These are phyloP conservation scores for Minunthozetes semirufus DNA, from an alignment of 2,888 invertebrate genomes.

Conservation along the genomic window DNA sequence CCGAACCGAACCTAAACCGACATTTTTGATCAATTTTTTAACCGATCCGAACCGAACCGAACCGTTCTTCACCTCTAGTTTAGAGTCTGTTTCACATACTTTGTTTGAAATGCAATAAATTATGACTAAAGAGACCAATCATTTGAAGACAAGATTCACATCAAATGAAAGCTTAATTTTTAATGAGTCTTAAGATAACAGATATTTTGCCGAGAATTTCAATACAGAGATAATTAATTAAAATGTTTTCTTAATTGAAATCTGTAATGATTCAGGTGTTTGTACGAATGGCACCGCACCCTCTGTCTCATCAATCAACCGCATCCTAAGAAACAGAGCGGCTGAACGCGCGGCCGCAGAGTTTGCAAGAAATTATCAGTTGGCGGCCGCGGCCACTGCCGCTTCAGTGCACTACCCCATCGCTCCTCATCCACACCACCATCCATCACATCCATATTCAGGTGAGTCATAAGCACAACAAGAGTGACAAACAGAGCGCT, in stretches of 20 bases:
- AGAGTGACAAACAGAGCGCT: too few relatives aligned
- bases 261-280: constrained; percentile 61
- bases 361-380: constrained; percentile 62
- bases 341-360: constrained; percentile 94
- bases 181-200: background rate
- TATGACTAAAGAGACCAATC: background rate
- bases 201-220: background rate
- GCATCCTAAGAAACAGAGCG: constrained; percentile 88
- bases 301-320: constrained; percentile 91
- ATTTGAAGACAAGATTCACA: too few relatives aligned
- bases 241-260: background rate
- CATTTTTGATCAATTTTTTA: too few relatives aligned
- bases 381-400: constrained; percentile 47
- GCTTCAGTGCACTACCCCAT: constrained; percentile 36
- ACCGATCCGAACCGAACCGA: too few relatives aligned
- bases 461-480: constrained; percentile 37
- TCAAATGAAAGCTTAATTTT: background rate
- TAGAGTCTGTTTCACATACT: constrained; percentile 4
- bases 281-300: constrained; percentile 93
- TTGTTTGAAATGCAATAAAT: constrained; percentile 5
- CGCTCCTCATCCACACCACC: constrained; percentile 28
- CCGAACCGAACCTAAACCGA: too few relatives aligned
- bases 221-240: constrained; percentile 2
- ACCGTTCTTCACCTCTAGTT: too few relatives aligned
- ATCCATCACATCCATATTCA: constrained; percentile 28